Percentiles rank a stretch among this genome's conserved stretches.
Evolutionary conservation across 1,140 invertebrate genomes (phyloP).

Genomic region (Drosophila sp.): DNA sequence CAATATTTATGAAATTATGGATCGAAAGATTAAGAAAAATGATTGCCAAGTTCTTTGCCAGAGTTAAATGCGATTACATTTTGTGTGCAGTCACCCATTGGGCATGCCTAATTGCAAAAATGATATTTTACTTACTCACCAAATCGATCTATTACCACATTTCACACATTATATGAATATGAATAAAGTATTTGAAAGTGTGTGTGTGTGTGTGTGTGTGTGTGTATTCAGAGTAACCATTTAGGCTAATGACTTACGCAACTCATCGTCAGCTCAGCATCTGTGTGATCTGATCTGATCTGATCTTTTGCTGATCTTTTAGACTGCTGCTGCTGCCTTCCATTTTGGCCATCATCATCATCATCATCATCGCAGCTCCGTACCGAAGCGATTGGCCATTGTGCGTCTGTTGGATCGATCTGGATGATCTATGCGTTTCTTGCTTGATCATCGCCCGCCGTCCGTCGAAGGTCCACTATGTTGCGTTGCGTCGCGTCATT

Average conservation of each 20-base stretch:
- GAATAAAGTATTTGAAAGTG: neutral
- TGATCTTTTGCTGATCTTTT: conserved; percentile 53
- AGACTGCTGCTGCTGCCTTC: conserved; percentile 9
- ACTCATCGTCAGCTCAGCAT: conserved; percentile 54
- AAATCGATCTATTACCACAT: conserved; percentile 64
- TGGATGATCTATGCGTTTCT: conserved; percentile 48
- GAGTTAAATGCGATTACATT: neutral
- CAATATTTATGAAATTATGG: too few relatives aligned
- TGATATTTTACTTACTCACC: neutral
- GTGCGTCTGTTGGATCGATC: conserved; percentile 30
- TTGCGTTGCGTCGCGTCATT: conserved; percentile 49
- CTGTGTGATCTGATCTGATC: conserved; percentile 31
- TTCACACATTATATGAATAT: conserved; percentile 62
- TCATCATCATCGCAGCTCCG: neutral
- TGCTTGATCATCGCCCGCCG: conserved; percentile 46
- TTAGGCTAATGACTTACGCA: conserved; percentile 74
- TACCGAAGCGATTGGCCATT: conserved; percentile 53
- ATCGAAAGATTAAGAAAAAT: too few relatives aligned
- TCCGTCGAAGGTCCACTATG: too few relatives aligned
- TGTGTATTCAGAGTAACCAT: conserved; percentile 40
- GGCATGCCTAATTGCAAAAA: conserved; percentile 6
- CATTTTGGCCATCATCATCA: conserved; percentile 17
- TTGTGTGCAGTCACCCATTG: neutral
- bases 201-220: neutral
- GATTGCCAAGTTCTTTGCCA: neutral